Percentiles rank a stretch among this genome's conserved stretches.
phyloP scores from a whole-genome alignment of 2,797 vertebrate genomes.

The Galagoides demidoff region DNA sequence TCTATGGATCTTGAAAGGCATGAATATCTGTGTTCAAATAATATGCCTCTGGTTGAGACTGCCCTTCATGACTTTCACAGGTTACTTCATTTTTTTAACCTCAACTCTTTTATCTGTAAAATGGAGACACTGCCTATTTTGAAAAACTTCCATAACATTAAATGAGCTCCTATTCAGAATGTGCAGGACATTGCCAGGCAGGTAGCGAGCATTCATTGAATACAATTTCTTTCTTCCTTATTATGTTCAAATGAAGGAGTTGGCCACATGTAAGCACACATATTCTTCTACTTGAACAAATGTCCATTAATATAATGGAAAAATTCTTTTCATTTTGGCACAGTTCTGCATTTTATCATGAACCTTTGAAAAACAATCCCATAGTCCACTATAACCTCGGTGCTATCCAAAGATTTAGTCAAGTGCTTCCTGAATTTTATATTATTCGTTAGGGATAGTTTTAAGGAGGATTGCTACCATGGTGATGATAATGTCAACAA shows the following conservation, averaged over 20 bases:
- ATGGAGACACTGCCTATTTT: not conserved
- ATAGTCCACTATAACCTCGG: not conserved
- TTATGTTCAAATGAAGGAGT: not conserved
- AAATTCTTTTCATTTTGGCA: not conserved
- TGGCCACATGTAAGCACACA: not conserved
- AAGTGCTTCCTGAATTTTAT: not conserved
- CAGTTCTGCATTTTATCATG: conserved; percentile 4
- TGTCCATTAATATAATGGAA: not conserved
- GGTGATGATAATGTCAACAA: not conserved
- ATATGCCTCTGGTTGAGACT: not conserved
- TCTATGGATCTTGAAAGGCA: not conserved
- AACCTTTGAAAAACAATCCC: not conserved
- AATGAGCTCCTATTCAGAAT: not conserved
- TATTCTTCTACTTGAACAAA: not conserved
- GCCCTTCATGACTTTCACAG: not conserved
- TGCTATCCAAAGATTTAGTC: not conserved
- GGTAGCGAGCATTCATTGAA: fast-evolving
- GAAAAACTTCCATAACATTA: not conserved
- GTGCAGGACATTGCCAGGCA: not conserved
- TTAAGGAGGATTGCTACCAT: not conserved
- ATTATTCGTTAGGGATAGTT: not conserved
- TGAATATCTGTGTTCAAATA: not conserved
- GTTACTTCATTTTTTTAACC: not conserved
- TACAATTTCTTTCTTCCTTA: not conserved
- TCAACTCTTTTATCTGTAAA: not conserved